These are phyloP conservation scores for Amia ocellicauda DNA, from an alignment of 2,113 vertebrate species.

Conservation along the genomic window DNA sequence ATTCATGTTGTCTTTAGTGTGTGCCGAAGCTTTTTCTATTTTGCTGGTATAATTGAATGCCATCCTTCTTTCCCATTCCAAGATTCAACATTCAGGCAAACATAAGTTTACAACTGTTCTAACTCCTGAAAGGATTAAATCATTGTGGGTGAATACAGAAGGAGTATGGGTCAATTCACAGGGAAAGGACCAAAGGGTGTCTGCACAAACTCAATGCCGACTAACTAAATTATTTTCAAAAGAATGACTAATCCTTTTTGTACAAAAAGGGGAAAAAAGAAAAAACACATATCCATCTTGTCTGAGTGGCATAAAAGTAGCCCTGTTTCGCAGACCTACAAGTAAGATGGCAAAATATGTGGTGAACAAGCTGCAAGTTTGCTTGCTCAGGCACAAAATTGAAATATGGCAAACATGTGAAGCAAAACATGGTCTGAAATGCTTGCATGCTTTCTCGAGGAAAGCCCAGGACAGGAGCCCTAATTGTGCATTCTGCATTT, in stretches of 20 bases:
- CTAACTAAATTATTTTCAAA: slow-evolving; percentile 17
- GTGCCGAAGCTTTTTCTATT: slow-evolving; percentile 23
- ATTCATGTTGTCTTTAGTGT: slow-evolving; percentile 20
- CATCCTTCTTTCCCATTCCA: slow-evolving; percentile 15
- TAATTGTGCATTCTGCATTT: slow-evolving; percentile 40
- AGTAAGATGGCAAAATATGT: neutral
- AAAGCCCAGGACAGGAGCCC: slow-evolving; percentile 29
- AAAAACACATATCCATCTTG: slow-evolving; percentile 8
- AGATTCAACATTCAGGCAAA: slow-evolving; percentile 25
- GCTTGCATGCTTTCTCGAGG: neutral
- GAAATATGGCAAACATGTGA: too few species aligned
- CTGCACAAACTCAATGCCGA: slow-evolving; percentile 5
- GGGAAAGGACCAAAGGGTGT: slow-evolving; percentile 8
- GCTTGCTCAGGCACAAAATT: too few species aligned
- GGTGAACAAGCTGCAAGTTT: too few species aligned
- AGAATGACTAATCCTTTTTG: slow-evolving; percentile 18
- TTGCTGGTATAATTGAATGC: slow-evolving; percentile 37
- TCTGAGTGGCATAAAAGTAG: slow-evolving; percentile 3
- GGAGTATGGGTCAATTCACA: slow-evolving; percentile 14
- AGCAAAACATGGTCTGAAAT: slow-evolving; percentile 28
- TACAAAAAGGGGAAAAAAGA: slow-evolving; percentile 14
- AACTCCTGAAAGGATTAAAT: slow-evolving; percentile 6
- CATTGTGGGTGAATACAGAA: slow-evolving; percentile 4
- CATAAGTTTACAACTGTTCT: slow-evolving; percentile 13
- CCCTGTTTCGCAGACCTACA: neutral